phyloP scores from a whole-genome alignment of 1,140 invertebrate genomes.

The Pseudomyrmex dendroicus region DNA sequence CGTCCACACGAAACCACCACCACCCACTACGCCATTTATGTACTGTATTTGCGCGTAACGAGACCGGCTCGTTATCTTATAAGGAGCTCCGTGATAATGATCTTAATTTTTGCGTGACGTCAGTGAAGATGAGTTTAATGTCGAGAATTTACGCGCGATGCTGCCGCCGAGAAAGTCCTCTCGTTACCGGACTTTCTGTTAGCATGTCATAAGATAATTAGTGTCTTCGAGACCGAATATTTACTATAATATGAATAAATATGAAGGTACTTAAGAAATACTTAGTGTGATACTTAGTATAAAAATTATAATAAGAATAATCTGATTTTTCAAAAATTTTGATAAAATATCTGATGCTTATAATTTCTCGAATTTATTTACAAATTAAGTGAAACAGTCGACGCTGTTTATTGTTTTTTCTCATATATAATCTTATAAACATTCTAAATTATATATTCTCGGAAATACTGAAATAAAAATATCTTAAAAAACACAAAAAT shows the following conservation, averaged over 20 bases:
- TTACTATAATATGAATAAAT: not conserved
- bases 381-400: not conserved
- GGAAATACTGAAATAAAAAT: no score
- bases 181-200: not conserved
- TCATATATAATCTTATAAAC: not conserved
- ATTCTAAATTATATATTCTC: not conserved
- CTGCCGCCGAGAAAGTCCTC: not conserved
- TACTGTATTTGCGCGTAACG: constrained; percentile 69
- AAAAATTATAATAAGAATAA: no score
- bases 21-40: constrained; percentile 70
- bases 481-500: no score
- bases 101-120: constrained; percentile 70
- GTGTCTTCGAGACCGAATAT: not conserved
- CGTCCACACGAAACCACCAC: constrained; percentile 72
- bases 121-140: constrained; percentile 42
- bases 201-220: not conserved
- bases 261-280: no score
- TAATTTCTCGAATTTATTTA: not conserved
- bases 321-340: not conserved
- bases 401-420: not conserved
- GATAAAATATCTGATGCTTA: not conserved
- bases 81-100: constrained; percentile 65
- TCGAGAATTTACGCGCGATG: constrained; percentile 6
- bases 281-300: no score
- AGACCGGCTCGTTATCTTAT: constrained; percentile 69